Conservation (phyloP, 2,113 vertebrate species). For the Mus pahari region DNA sequence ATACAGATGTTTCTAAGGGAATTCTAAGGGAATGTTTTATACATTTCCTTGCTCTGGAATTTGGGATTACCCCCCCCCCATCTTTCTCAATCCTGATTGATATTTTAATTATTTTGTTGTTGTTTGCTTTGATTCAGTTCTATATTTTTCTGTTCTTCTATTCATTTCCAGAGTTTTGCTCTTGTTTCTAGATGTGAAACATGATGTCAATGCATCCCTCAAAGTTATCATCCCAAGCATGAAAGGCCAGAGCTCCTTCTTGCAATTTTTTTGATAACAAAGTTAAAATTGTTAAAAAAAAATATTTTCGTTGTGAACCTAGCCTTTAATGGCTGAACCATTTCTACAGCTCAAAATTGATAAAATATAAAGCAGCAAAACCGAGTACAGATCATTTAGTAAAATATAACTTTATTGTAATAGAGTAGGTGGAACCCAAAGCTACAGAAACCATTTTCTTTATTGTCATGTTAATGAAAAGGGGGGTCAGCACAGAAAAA, state of each 20-base stretch:
- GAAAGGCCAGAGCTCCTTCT: not conserved
- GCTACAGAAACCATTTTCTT: not conserved
- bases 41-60: not conserved
- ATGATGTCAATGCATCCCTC: slow-evolving; percentile 11
- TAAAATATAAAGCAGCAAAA: not conserved
- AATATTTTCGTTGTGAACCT: not conserved
- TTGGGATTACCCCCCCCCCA: not conserved
- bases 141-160: not conserved
- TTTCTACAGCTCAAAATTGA: not conserved
- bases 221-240: not conserved
- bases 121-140: not conserved
- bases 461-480: not conserved
- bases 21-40: not conserved
- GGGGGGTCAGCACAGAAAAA: not conserved
- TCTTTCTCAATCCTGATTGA: not conserved
- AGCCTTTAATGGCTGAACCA: not conserved
- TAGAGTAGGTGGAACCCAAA: not conserved
- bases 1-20: not conserved
- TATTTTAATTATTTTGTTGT: not conserved
- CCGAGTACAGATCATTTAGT: not conserved
- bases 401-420: not conserved
- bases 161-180: not conserved
- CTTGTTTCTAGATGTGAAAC: not conserved
- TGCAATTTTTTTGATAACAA: slow-evolving; percentile 5
- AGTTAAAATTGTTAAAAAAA: not conserved